Evolutionary conservation across 2,113 vertebrate genomes (phyloP).

Genomic region (Lamprotornis superbus): DNA sequence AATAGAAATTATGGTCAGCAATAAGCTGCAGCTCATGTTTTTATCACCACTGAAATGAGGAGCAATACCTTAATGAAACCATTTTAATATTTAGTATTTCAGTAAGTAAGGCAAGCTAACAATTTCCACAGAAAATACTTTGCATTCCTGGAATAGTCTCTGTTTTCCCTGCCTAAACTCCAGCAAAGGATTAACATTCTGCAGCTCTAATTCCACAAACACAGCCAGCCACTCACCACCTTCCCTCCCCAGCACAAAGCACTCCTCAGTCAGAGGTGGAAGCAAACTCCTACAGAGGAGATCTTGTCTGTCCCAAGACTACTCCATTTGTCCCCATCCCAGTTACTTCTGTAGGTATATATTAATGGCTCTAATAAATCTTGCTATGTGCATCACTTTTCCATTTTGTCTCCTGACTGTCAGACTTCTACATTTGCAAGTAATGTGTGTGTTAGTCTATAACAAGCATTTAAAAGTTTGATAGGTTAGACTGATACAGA

Average conservation of each 20-base stretch:
- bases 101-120: not conserved
- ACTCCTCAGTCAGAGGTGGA: fast-evolving
- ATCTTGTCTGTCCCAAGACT: not conserved
- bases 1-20: not conserved
- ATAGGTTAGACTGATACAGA: not conserved
- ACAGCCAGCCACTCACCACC: not conserved
- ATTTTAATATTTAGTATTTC: not conserved
- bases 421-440: not conserved
- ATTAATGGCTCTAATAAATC: not conserved
- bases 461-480: not conserved
- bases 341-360: not conserved
- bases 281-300: not conserved
- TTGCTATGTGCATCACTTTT: not conserved
- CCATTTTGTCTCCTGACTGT: not conserved
- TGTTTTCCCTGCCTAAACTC: not conserved
- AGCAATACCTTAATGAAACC: not conserved
- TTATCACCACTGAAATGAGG: not conserved
- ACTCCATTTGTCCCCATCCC: not conserved
- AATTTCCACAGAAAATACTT: not conserved
- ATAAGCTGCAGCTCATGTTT: not conserved
- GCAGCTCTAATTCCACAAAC: not conserved
- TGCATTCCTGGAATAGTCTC: not conserved
- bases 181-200: not conserved
- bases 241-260: not conserved
- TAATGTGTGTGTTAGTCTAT: not conserved